phyloP scores from a whole-genome alignment of 1,140 invertebrate genomes.

The Drosophila arizonae region DNA sequence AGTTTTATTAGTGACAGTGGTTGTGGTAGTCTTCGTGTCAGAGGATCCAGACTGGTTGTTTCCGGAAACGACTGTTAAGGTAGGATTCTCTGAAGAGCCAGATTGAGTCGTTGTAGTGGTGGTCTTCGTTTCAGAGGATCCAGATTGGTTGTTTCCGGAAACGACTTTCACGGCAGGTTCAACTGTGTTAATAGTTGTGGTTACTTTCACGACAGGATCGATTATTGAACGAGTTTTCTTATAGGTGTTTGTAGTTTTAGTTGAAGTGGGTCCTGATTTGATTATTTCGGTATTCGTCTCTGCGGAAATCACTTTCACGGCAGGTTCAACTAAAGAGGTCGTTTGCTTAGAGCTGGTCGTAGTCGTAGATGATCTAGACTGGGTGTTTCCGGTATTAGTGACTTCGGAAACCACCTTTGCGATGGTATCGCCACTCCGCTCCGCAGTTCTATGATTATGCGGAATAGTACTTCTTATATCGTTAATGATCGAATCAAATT shows the following conservation, averaged over 20 bases:
- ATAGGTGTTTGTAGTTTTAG: too few species aligned
- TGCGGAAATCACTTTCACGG: background rate
- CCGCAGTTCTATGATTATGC: slow-evolving; percentile 20
- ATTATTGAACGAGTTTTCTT: too few species aligned
- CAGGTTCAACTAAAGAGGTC: background rate
- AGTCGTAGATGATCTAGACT: slow-evolving; percentile 4
- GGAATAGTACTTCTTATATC: slow-evolving; percentile 24
- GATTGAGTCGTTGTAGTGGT: background rate
- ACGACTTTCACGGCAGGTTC: background rate
- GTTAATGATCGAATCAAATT: slow-evolving; percentile 26
- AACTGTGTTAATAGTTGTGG: background rate
- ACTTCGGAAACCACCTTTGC: slow-evolving; percentile 1
- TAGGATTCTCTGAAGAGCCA: background rate
- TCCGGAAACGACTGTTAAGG: background rate
- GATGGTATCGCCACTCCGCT: background rate
- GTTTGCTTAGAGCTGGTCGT: background rate
- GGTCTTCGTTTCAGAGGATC: background rate
- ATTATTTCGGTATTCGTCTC: too few species aligned
- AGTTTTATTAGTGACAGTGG: background rate
- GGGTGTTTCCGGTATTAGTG: background rate
- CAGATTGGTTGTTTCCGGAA: background rate
- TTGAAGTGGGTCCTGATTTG: too few species aligned
- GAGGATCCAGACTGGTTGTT: background rate
- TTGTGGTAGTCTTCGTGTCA: background rate
- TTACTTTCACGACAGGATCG: too few species aligned